Evolutionary conservation across 53 echinoderm and acorn worm genomes (phyloP).

Genomic region (Zoroaster sp.): DNA sequence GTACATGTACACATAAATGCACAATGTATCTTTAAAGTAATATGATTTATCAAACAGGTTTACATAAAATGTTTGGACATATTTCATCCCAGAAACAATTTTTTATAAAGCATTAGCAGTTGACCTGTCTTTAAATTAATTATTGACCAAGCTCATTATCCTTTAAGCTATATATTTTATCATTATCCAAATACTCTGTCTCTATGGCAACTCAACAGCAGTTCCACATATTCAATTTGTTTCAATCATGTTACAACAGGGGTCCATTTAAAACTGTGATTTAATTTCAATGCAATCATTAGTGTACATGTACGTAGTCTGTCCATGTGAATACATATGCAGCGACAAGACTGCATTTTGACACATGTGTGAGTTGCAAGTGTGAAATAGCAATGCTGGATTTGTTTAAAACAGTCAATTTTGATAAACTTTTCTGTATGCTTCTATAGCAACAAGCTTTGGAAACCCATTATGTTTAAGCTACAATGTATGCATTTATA

Average conservation of each 20-base stretch:
- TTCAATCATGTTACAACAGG: not conserved
- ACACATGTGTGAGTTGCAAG: not conserved
- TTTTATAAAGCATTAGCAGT: not conserved
- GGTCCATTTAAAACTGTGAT: conserved; percentile 1
- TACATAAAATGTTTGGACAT: too few species aligned
- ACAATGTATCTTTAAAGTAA: too few species aligned
- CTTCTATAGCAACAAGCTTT: not conserved
- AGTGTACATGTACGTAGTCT: not conserved
- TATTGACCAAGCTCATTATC: not conserved
- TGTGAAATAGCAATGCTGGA: not conserved
- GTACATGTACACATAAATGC: too few species aligned
- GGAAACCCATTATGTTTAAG: not conserved
- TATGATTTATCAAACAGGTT: too few species aligned
- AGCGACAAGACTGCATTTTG: not conserved
- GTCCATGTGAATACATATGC: not conserved
- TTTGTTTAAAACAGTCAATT: not conserved
- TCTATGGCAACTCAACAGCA: not conserved
- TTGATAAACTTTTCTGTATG: too few species aligned
- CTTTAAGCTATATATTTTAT: not conserved
- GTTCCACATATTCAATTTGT: not conserved
- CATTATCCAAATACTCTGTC: not conserved
- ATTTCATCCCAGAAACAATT: too few species aligned
- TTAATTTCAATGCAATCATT: not conserved
- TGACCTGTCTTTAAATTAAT: not conserved
- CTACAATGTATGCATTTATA: not conserved